A percentile compares a stretch with the other conserved stretches of the same genome.
Evolutionary conservation across 64 coral and sea anemone species (phyloP).

Genomic region (Catalaphyllia jardinei): DNA sequence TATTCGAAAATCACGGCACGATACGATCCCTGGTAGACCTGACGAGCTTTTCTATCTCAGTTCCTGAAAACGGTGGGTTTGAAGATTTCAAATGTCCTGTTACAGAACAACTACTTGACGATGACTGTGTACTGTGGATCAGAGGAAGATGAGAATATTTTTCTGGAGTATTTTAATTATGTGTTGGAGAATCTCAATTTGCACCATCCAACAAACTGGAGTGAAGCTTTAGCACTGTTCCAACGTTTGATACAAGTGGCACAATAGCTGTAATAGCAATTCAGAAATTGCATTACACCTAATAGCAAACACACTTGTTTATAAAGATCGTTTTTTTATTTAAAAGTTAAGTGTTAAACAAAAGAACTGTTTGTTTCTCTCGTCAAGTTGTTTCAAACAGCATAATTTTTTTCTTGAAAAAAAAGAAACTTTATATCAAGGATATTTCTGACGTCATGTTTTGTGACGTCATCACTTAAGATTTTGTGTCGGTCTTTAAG

Average conservation of each 20-base stretch:
- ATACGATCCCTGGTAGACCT: conserved; percentile 48
- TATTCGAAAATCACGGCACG: conserved; percentile 36
- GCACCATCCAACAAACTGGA: conserved; percentile 18
- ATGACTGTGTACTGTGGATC: conserved; percentile 4
- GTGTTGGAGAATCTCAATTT: conserved; percentile 18
- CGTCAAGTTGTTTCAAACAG: no score
- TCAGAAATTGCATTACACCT: not conserved
- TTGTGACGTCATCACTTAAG: no score
- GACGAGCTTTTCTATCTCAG: conserved; percentile 53
- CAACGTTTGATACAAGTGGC: not conserved
- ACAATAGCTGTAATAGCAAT: not conserved
- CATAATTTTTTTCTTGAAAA: no score
- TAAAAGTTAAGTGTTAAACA: no score
- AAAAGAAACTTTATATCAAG: no score
- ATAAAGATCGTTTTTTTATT: no score
- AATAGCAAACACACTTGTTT: no score
- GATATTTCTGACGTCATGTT: no score
- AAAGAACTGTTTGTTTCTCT: no score
- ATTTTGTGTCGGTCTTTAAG: no score
- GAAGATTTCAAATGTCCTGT: conserved; percentile 41
- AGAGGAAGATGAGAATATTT: not conserved
- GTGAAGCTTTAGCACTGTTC: conserved; percentile 9
- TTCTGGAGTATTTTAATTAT: conserved; percentile 30
- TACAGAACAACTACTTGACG: conserved; percentile 7
- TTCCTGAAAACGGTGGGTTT: conserved; percentile 54